Conservation (phyloP, 2,888 invertebrate species). For the Cotesia congregata region DNA sequence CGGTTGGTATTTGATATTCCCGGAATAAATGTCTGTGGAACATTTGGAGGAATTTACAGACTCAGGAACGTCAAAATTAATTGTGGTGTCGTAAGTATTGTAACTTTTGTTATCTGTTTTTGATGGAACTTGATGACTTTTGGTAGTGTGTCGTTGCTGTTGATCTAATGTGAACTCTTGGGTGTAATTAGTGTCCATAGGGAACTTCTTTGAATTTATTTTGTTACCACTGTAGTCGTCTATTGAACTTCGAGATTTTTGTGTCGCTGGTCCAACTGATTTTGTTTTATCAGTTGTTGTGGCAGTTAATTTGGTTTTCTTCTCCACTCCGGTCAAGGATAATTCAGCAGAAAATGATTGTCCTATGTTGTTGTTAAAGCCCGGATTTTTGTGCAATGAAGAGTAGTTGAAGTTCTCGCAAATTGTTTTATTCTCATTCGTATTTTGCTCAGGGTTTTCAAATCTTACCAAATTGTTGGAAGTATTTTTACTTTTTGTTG, state of each 20-base stretch:
- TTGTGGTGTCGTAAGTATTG: slow-evolving; percentile 60
- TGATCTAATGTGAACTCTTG: slow-evolving; percentile 61
- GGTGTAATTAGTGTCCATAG: slow-evolving; percentile 62
- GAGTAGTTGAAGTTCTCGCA: slow-evolving; percentile 64
- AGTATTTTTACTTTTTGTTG: slow-evolving; percentile 3
- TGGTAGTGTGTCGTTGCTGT: slow-evolving; percentile 54
- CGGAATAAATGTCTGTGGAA: slow-evolving; percentile 58
- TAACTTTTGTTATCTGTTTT: slow-evolving; percentile 63
- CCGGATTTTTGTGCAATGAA: slow-evolving; percentile 57
- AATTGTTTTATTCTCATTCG: slow-evolving; percentile 57
- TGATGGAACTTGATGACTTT: slow-evolving; percentile 54
- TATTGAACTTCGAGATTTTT: slow-evolving; percentile 49
- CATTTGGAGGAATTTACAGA: slow-evolving; percentile 58
- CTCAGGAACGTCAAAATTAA: slow-evolving; percentile 60
- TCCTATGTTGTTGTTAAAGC: slow-evolving; percentile 51
- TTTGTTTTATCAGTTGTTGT: slow-evolving; percentile 33
- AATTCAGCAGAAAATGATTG: slow-evolving; percentile 49
- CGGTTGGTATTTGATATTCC: slow-evolving; percentile 64
- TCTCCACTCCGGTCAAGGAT: slow-evolving; percentile 51
- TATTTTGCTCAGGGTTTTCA: slow-evolving; percentile 52
- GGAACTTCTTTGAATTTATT: slow-evolving; percentile 63
- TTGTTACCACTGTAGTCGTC: slow-evolving; percentile 57
- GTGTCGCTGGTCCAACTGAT: slow-evolving; percentile 53
- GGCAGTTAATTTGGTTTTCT: slow-evolving; percentile 38
- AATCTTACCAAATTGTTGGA: slow-evolving; percentile 54